phyloP scores from a whole-genome alignment of 2,888 invertebrate genomes.

The Caenorhabditis wallacei region DNA sequence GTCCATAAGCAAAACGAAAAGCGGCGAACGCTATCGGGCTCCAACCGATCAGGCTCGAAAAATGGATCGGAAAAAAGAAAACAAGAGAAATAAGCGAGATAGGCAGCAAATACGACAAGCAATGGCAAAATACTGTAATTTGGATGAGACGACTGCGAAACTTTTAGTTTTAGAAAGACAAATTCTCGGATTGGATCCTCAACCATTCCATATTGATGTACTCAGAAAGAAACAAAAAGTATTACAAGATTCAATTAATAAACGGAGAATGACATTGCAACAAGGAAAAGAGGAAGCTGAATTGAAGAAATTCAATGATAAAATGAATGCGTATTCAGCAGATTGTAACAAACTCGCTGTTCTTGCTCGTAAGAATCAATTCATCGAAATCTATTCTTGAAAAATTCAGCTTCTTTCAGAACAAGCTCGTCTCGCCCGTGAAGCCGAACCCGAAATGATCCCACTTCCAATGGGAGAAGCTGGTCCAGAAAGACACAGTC shows the following conservation, averaged over 20 bases:
- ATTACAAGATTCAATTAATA: conserved; percentile 66
- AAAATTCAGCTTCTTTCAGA: conserved; percentile 55
- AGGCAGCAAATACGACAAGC: conserved; percentile 72
- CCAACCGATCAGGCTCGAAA: conserved; percentile 75
- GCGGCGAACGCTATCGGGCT: conserved; percentile 71
- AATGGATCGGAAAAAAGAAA: conserved; percentile 68
- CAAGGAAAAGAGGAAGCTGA: conserved; percentile 68
- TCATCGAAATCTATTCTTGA: not conserved
- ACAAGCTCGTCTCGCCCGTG: conserved; percentile 69
- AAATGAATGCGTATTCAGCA: conserved; percentile 62
- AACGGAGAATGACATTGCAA: conserved; percentile 59
- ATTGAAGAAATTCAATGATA: conserved; percentile 68
- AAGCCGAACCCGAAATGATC: conserved; percentile 66
- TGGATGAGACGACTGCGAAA: conserved; percentile 72
- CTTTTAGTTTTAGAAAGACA: conserved; percentile 71
- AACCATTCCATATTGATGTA: conserved; percentile 72
- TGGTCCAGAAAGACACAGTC: not conserved
- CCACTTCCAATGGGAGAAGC: conserved; percentile 69
- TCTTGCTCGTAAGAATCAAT: conserved; percentile 59
- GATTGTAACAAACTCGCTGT: conserved; percentile 62
- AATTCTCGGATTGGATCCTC: conserved; percentile 72
- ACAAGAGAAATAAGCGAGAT: conserved; percentile 73
- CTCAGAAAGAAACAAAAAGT: conserved; percentile 73
- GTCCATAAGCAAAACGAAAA: conserved; percentile 70
- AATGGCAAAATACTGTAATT: conserved; percentile 72